phyloP scores from a whole-genome alignment of 1,140 invertebrate species.

The Harpegnathos saltator region DNA sequence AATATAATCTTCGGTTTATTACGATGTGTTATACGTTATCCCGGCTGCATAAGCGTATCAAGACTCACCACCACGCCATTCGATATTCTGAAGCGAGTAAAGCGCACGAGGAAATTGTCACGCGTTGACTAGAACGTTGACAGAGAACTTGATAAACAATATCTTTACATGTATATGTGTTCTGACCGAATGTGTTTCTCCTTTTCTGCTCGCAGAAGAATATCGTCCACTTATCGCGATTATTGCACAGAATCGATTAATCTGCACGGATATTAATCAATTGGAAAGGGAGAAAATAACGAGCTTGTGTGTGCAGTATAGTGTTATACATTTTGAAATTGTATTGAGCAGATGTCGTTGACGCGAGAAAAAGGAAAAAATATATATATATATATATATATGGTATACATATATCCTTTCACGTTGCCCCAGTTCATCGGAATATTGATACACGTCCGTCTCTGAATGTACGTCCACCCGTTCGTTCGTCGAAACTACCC shows the following conservation, averaged over 20 bases:
- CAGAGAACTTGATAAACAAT: too few species aligned
- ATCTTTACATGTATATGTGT: too few species aligned
- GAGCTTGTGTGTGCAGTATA: constrained; percentile 1
- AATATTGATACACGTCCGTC: constrained; percentile 48
- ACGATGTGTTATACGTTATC: too few species aligned
- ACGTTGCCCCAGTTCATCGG: constrained; percentile 23
- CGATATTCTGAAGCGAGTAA: too few species aligned
- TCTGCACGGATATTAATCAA: background rate
- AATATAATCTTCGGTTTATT: too few species aligned
- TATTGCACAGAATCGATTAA: constrained; percentile 17
- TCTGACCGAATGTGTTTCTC: too few species aligned
- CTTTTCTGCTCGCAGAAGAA: background rate
- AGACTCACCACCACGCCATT: too few species aligned
- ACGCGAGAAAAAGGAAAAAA: constrained; percentile 24
- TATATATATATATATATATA: too few species aligned
- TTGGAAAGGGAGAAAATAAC: background rate
- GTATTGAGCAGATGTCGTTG: constrained; percentile 35
- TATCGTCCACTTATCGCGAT: constrained; percentile 13
- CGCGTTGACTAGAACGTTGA: too few species aligned
- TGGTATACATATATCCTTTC: constrained; percentile 18
- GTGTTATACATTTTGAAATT: constrained; percentile 34
- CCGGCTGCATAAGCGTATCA: too few species aligned
- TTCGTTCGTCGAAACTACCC: constrained; percentile 7
- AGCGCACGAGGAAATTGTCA: too few species aligned
- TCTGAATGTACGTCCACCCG: constrained; percentile 1